These are phyloP conservation scores for Melieria omissa DNA, from an alignment of 2,888 invertebrate species.

Conservation along the genomic window DNA sequence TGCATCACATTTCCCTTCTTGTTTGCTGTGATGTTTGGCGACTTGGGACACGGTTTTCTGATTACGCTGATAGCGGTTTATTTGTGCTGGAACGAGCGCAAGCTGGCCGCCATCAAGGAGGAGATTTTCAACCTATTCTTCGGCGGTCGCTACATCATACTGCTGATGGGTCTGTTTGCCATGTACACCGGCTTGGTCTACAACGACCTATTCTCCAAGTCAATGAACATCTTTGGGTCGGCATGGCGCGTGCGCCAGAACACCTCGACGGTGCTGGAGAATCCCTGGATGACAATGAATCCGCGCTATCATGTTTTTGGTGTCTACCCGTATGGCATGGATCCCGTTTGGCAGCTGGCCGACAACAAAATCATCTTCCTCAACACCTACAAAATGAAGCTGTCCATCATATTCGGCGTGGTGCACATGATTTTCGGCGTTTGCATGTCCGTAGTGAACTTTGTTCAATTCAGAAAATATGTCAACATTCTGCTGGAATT, in stretches of 20 bases:
- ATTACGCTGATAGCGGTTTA: conserved; percentile 82
- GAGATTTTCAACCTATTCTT: conserved; percentile 98
- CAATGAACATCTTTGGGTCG: conserved; percentile 92
- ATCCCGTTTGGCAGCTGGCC: conserved; percentile 79
- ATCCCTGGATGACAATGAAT: conserved; percentile 71
- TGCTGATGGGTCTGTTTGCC: conserved; percentile 97
- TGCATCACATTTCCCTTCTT: conserved; percentile 94
- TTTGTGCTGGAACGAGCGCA: conserved; percentile 85
- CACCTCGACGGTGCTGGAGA: conserved; percentile 61
- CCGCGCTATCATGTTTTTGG: conserved; percentile 69
- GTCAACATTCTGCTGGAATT: conserved; percentile 84
- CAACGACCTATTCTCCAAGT: conserved; percentile 97
- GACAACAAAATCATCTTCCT: conserved; percentile 93
- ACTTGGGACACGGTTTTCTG: conserved; percentile 89
- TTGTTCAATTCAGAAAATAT: conserved; percentile 77
- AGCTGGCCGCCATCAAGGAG: conserved; percentile 76
- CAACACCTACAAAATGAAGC: conserved; percentile 96
- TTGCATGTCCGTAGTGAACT: conserved; percentile 81
- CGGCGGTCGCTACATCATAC: conserved; percentile 95
- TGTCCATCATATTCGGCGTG: conserved; percentile 94
- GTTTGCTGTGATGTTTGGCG: conserved; percentile 97
- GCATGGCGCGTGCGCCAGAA: conserved; percentile 78
- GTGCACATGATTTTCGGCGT: conserved; percentile 96
- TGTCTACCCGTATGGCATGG: conserved; percentile 85
- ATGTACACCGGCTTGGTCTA: conserved; percentile 98